Base-by-base conservation (phyloP, 2,113 vertebrate species). In the Alaudala cheleensis region DNA sequence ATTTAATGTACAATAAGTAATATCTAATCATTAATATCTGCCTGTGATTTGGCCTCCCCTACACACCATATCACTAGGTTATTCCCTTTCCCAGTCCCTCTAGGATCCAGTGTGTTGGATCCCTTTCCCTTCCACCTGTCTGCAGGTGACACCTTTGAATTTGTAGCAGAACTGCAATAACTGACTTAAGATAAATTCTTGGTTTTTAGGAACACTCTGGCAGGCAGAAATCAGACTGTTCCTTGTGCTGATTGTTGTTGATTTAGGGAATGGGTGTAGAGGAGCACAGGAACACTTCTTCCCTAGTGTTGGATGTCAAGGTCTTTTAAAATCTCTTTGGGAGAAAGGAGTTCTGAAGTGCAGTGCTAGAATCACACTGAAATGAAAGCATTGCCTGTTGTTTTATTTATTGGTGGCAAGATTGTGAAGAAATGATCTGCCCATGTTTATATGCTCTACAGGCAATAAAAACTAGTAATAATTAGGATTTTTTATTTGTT, bases 331-430 rank as follows among this genome's bases (percentile, higher is more conserved):
- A 40, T 79, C 21, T 67, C 1, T 53, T 65, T 58, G 51, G 47
- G 42, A 88, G 39, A 45, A 80, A 77, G 25, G 15, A 92, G 77
- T 61, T 80, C 72, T 34, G 21, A 72, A 56, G 37, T 73, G 28
- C 62, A 65, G 47, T 61, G 37, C 13, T 86, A 53, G 40, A 79
- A 95, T 90, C 47, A 21, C 39, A 58, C 19, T 12, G 51, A 81
- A 65, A 91, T 61, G 15, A 50, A 91, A 92, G 23, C 6, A 34
- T 34, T 50, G 31, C 14, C 39, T 49, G n/a, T 34, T 39, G 9
- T 92, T 80, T 81, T 96, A 74, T 92, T 93, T 90, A 85, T 92
- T 95, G 44, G 33, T 31, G 51, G 26, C 13, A 60, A 86, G 79
- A 37, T 29, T 71, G 34, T 47, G 34, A 71, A 87, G 70, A 66